Conservation (phyloP, 2,113 vertebrate genomes). For the Chaetorhynchus papuensis region DNA sequence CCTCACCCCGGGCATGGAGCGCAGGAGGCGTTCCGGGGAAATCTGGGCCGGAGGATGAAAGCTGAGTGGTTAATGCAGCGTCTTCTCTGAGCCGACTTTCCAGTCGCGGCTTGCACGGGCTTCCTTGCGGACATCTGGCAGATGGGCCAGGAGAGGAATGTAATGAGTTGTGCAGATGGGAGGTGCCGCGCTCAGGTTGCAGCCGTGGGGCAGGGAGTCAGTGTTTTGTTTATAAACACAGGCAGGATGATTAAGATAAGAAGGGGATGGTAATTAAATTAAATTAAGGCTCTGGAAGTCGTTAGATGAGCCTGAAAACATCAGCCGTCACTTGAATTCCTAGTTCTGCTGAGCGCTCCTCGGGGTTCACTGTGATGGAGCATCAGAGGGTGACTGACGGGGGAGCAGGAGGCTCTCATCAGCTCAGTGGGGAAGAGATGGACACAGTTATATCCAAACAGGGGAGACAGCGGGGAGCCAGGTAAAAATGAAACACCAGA, state of each 20-base stretch:
- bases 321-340: neutral
- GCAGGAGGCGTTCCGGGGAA: neutral
- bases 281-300: slow-evolving; percentile 63
- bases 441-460: neutral
- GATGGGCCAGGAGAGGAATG: neutral
- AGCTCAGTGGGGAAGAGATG: neutral
- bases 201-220: slow-evolving; percentile 49
- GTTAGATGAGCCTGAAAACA: slow-evolving; percentile 42
- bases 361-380: neutral
- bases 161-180: slow-evolving; percentile 63
- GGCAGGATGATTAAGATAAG: slow-evolving; percentile 61
- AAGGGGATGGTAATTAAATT: slow-evolving; percentile 67
- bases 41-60: neutral
- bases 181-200: slow-evolving; percentile 58
- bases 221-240: slow-evolving; percentile 68
- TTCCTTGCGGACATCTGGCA: slow-evolving; percentile 53
- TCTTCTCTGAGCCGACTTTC: neutral
- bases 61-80: neutral
- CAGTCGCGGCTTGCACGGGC: slow-evolving; percentile 15
- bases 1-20: neutral
- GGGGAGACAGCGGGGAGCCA: neutral
- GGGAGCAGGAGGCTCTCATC: neutral
- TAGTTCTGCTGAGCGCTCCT: neutral
- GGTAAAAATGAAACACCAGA: neutral
- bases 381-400: neutral